Conservation (phyloP, 2,113 vertebrate genomes). For the Neopipo cinnamomea region DNA sequence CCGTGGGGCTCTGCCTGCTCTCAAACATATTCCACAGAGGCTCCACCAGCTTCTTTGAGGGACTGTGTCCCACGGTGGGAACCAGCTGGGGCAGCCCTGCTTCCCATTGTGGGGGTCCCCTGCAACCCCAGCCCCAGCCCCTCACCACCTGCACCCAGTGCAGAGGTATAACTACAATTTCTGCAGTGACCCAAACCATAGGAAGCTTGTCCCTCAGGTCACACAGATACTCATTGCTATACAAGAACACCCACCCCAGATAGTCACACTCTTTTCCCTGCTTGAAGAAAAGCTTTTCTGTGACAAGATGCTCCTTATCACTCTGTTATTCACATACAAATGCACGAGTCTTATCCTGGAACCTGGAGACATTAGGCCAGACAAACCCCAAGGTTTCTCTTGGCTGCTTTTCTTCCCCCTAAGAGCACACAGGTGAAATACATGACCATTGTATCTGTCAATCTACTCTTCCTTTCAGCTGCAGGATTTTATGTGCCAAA, state of each 20-base stretch:
- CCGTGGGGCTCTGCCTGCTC: background rate
- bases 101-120: background rate
- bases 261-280: background rate
- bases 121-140: background rate
- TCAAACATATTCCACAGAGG: accelerated
- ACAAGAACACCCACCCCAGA: background rate
- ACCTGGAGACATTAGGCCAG: background rate
- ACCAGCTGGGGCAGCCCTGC: accelerated
- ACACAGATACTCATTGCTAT: background rate
- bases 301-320: background rate
- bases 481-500: background rate
- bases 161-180: accelerated
- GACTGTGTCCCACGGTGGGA: accelerated
- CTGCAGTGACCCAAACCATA: background rate
- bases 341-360: accelerated
- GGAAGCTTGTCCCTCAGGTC: too few species aligned
- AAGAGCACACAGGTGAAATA: background rate
- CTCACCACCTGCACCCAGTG: background rate
- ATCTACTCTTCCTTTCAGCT: background rate
- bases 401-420: background rate
- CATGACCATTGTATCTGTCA: background rate
- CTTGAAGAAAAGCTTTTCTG: background rate
- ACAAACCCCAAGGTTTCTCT: background rate
- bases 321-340: background rate
- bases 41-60: accelerated